Base-by-base conservation (phyloP, 2,888 invertebrate species). In the Drosophila austrosaltans region DNA sequence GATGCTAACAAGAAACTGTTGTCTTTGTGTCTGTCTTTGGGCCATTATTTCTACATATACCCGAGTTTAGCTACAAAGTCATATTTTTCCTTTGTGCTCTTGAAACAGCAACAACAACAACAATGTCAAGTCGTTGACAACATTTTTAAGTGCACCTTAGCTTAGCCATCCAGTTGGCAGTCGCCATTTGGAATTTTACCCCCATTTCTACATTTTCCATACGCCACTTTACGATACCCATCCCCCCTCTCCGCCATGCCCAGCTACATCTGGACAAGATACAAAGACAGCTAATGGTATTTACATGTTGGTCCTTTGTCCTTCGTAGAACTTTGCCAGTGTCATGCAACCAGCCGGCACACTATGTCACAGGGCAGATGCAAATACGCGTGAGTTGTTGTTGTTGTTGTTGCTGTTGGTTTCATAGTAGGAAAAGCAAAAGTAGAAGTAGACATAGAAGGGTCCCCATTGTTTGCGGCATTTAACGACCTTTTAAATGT, bases 91-190 rank as follows among this genome's bases (percentile, higher is more conserved):
- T 25, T 48, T 53, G 61, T 65, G 71, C 87, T 83, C 87, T 83
- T 86, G 74, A 82, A 88, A 88, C 86, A 84, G 86, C 86, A 84
- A 88, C 88, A 88, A 88, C 88, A 88, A 86, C 86, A 84, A 88
- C 86, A 84, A 88, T 84, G 84, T 84, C 88, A 88, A 86, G 86
- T 86, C 73, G 86, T 82, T 79, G 81, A 88, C 86, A 71, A 76
- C 73, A 75, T 76, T 72, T 76, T 83, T 63, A 79, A 83, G 84
- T 81, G 73, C 72, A 72, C 71, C 72, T 76, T 61, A 39, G 76
- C 67, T 48, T 48, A 48, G 48, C 58, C 64, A 57, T 22, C 30
- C 62, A 36, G 58, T 66, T 59, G 39, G 20, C 44, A 48, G 20
- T 48, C 20, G 8, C 44, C 44, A 20, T 48, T 48, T 22, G 25